Conservation (phyloP, 1,140 invertebrate genomes). For the Wiebesia pumilae region DNA sequence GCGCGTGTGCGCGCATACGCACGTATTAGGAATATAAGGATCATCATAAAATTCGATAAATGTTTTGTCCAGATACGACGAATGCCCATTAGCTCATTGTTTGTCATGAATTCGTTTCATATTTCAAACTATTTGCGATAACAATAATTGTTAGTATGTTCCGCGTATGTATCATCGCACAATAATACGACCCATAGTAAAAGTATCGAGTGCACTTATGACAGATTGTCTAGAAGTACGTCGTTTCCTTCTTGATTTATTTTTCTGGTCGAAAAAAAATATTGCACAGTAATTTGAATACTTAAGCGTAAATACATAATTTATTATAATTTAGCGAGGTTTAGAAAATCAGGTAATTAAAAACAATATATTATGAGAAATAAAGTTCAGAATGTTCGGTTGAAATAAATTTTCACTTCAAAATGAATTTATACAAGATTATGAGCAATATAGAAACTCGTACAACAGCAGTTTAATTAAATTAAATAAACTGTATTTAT, state of each 20-base stretch:
- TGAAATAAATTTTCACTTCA: not conserved
- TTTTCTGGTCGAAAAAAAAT: not conserved
- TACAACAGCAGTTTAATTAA: too few relatives aligned
- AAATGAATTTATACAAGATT: too few relatives aligned
- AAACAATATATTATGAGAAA: not conserved
- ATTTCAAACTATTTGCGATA: conserved; percentile 2
- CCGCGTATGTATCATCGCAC: not conserved
- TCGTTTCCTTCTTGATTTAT: not conserved
- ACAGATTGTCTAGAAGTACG: not conserved
- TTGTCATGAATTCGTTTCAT: not conserved
- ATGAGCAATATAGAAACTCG: too few relatives aligned
- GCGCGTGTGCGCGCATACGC: not conserved
- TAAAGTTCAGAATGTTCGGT: not conserved
- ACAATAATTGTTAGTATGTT: not conserved
- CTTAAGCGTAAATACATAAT: too few relatives aligned
- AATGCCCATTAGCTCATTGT: not conserved
- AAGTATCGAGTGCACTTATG: not conserved
- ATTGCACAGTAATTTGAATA: too few relatives aligned
- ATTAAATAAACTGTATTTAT: too few relatives aligned
- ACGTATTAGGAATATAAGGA: not conserved
- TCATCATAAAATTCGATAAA: not conserved
- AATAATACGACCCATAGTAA: not conserved
- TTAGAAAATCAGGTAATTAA: not conserved
- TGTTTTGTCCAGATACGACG: not conserved
- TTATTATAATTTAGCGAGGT: not conserved